Conservation (phyloP, 2,797 vertebrate species). For the Melanotaenia boesemani region DNA sequence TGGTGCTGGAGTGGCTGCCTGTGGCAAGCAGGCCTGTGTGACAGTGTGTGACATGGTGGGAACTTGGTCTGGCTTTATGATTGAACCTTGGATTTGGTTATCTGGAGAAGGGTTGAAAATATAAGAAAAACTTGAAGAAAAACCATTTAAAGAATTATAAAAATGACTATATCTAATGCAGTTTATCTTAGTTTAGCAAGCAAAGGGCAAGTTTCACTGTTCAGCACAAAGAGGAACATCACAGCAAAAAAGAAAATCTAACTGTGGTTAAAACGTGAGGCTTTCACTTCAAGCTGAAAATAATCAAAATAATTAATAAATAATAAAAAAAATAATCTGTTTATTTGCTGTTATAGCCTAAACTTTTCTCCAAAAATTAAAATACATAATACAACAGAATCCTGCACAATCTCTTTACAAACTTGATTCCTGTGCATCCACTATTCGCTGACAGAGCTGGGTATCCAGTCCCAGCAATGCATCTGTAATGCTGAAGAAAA, state of each 20-base stretch:
- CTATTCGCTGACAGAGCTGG: neutral
- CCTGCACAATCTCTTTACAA: neutral
- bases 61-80: slow-evolving; percentile 83
- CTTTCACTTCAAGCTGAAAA: neutral
- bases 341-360: neutral
- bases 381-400: neutral
- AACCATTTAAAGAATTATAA: neutral
- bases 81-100: slow-evolving; percentile 57
- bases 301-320: neutral
- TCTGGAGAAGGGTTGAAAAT: slow-evolving; percentile 58
- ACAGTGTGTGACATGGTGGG: slow-evolving; percentile 69
- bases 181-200: neutral
- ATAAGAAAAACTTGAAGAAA: neutral
- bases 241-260: neutral
- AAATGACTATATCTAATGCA: neutral
- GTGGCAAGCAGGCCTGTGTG: slow-evolving; percentile 78
- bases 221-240: neutral
- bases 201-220: neutral
- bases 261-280: neutral
- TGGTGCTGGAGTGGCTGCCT: slow-evolving; percentile 52
- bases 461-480: neutral
- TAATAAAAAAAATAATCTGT: neutral
- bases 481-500: neutral
- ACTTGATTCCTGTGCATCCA: neutral
- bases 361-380: neutral